Percentiles rank a stretch among this genome's conserved stretches.
These are phyloP conservation scores for Etia nguti DNA, from an alignment of 2,113 vertebrate species.

Conservation along the genomic window DNA sequence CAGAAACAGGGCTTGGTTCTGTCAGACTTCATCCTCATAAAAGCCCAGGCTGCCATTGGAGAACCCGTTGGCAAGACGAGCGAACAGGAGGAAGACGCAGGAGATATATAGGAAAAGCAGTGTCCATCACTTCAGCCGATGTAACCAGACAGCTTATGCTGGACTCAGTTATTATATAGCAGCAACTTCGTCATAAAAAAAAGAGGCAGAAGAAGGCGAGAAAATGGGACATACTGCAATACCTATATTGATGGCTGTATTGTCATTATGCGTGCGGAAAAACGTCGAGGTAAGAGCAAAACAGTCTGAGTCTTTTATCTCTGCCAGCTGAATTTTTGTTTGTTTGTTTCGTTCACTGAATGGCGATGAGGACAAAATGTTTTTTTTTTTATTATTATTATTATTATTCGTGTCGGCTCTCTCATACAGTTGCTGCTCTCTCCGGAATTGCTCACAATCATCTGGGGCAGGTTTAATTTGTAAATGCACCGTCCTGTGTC, in stretches of 20 bases:
- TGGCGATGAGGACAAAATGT: not conserved
- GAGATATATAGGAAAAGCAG: conserved; percentile 43
- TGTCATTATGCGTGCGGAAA: conserved; percentile 59
- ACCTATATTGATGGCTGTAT: conserved; percentile 59
- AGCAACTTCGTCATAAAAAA: conserved; percentile 13
- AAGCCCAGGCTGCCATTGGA: conserved; percentile 58
- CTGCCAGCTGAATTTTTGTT: not conserved
- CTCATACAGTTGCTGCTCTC: not conserved
- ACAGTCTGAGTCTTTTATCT: not conserved
- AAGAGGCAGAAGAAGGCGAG: conserved; percentile 31
- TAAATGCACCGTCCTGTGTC: conserved; percentile 36
- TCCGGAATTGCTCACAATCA: conserved; percentile 9
- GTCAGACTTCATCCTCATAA: conserved; percentile 47
- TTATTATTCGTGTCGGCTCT: not conserved
- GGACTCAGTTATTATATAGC: conserved; percentile 30
- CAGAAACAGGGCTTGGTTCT: conserved; percentile 74
- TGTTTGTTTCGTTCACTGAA: not conserved
- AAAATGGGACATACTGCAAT: conserved; percentile 71
- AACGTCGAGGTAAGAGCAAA: conserved; percentile 68
- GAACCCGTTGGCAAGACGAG: conserved; percentile 31
- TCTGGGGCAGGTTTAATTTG: conserved; percentile 47
- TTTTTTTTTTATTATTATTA: not conserved
- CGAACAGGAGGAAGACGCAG: conserved; percentile 56
- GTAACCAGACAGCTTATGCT: conserved; percentile 40
- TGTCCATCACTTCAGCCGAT: conserved; percentile 49